phyloP scores from a whole-genome alignment of 2,113 vertebrate species.

The Myrmecophaga tridactyla region DNA sequence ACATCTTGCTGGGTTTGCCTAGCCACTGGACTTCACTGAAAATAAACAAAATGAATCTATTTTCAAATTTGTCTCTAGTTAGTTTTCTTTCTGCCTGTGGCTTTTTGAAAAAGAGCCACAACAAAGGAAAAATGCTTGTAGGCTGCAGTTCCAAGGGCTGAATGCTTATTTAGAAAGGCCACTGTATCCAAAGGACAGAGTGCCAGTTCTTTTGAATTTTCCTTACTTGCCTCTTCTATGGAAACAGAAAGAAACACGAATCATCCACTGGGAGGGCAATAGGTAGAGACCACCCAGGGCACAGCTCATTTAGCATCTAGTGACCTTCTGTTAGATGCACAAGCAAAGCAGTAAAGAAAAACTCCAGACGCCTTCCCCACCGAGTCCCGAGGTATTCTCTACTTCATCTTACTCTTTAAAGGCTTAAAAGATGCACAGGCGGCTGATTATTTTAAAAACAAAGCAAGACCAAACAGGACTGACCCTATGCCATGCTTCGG shows the following conservation, averaged over 20 bases:
- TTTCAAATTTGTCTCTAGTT: slow-evolving; percentile 50
- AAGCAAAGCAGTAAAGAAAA: slow-evolving; percentile 69
- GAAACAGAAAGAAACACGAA: slow-evolving; percentile 72
- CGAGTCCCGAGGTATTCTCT: slow-evolving; percentile 66
- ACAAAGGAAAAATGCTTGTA: slow-evolving; percentile 54
- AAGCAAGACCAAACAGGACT: slow-evolving; percentile 48
- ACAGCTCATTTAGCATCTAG: slow-evolving; percentile 66
- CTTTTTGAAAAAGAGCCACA: slow-evolving; percentile 53
- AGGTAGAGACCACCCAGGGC: slow-evolving; percentile 79
- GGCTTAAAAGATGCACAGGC: slow-evolving; percentile 72
- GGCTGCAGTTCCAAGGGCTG: neutral
- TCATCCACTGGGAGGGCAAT: slow-evolving; percentile 37
- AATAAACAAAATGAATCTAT: slow-evolving; percentile 20
- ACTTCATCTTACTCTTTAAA: slow-evolving; percentile 77
- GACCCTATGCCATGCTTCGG: neutral
- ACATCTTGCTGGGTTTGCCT: neutral
- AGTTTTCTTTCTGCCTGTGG: slow-evolving; percentile 48
- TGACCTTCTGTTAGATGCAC: slow-evolving; percentile 73
- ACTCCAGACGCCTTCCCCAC: slow-evolving; percentile 47
- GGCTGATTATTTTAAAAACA: slow-evolving; percentile 80
- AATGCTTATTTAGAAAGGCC: slow-evolving; percentile 48
- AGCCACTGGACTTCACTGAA: neutral
- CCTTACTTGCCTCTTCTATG: slow-evolving; percentile 63
- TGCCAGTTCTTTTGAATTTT: slow-evolving; percentile 76
- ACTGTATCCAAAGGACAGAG: slow-evolving; percentile 54